Evolutionary conservation across 2,797 vertebrate genomes (phyloP).

Genomic region (Phrynocephalus forsythii): DNA sequence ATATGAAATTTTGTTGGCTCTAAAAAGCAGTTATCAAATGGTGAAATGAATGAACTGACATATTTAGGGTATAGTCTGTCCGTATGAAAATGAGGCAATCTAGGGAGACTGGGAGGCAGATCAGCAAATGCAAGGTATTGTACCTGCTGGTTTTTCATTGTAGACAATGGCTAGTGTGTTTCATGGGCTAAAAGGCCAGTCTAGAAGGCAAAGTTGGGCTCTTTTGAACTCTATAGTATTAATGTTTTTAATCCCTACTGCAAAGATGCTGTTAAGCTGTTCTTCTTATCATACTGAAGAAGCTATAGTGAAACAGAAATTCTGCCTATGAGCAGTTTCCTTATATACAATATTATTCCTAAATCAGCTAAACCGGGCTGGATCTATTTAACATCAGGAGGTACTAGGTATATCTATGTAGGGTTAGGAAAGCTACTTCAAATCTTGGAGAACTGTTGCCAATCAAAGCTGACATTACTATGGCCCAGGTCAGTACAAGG

Average conservation of each 20-base stretch:
- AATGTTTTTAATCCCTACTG: too few species aligned
- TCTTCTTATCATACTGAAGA: background rate
- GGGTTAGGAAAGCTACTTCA: too few species aligned
- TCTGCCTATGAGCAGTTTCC: too few species aligned
- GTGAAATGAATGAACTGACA: background rate
- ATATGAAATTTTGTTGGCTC: background rate
- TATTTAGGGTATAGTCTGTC: background rate
- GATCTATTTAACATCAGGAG: too few species aligned
- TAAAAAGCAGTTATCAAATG: background rate
- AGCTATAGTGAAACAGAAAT: background rate
- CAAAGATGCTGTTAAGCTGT: too few species aligned
- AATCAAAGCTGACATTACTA: too few species aligned
- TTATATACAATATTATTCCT: background rate
- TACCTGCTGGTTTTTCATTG: background rate
- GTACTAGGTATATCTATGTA: too few species aligned
- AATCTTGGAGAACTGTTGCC: too few species aligned
- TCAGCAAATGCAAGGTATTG: background rate
- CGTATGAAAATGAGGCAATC: too few species aligned
- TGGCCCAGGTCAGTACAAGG: too few species aligned
- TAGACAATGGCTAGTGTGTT: background rate
- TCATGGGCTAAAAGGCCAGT: background rate
- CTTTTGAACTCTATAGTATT: background rate
- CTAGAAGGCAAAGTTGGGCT: background rate
- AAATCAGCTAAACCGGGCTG: too few species aligned
- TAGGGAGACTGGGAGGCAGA: background rate